Evolutionary conservation across 2,888 invertebrate species (phyloP).

Genomic region (Drosophila pegasa): DNA sequence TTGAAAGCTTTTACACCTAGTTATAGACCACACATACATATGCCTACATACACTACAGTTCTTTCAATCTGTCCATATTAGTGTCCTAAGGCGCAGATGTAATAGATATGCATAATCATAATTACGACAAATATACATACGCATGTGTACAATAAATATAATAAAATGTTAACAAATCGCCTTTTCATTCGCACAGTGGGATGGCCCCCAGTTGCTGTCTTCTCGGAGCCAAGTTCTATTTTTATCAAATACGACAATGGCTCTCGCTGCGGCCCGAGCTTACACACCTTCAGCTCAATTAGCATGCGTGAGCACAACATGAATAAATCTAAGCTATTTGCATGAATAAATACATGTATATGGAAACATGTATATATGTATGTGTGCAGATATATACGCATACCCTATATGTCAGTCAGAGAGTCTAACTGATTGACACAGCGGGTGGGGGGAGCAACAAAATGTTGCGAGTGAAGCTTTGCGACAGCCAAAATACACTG

Average conservation of each 20-base stretch:
- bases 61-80: constrained; percentile 64
- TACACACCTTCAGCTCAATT: constrained; percentile 52
- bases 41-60: constrained; percentile 23
- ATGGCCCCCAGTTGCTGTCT: background rate
- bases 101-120: constrained; percentile 41
- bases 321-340: constrained; percentile 31
- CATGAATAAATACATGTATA: constrained; percentile 3
- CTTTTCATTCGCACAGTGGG: background rate
- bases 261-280: constrained; percentile 23
- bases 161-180: constrained; percentile 57
- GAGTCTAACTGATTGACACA: constrained; percentile 47
- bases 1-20: constrained; percentile 20
- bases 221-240: constrained; percentile 14
- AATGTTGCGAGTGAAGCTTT: constrained; percentile 10
- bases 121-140: constrained; percentile 38
- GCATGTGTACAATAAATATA: constrained; percentile 70
- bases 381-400: constrained; percentile 7
- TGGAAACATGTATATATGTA: background rate
- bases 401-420: constrained; percentile 28
- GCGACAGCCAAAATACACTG: constrained; percentile 10
- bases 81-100: constrained; percentile 47
- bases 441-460: constrained; percentile 10
- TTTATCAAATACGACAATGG: constrained; percentile 5
- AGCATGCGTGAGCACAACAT: constrained; percentile 43
- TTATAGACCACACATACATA: constrained; percentile 5